Evolutionary conservation across 2,888 invertebrate species (phyloP).

Genomic region (Pantelozetes paolii): DNA sequence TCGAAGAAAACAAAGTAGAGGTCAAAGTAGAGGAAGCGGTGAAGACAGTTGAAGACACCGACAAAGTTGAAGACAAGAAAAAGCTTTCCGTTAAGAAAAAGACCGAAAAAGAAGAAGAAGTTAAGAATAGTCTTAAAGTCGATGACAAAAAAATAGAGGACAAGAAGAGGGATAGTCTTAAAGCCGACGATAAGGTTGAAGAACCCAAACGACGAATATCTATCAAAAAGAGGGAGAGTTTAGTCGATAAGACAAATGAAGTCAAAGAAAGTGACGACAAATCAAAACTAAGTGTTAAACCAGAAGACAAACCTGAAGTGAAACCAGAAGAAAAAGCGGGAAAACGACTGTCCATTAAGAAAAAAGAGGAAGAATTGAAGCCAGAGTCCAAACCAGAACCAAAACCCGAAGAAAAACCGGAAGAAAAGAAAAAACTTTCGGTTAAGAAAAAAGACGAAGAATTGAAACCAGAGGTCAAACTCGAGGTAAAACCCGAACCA

Average conservation of each 20-base stretch:
- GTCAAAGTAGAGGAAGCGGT: conserved; percentile 14
- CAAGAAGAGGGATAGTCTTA: conserved; percentile 37
- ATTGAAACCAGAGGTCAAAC: conserved; percentile 21
- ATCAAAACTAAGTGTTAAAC: not conserved
- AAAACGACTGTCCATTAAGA: conserved; percentile 35
- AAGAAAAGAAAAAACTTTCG: conserved; percentile 21
- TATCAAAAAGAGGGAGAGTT: conserved; percentile 34
- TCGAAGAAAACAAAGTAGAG: conserved; percentile 39
- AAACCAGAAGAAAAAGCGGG: conserved; percentile 48
- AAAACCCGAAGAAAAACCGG: not conserved
- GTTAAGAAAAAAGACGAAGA: conserved; percentile 37
- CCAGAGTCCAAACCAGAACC: conserved; percentile 11
- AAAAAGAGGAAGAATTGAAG: conserved; percentile 25
- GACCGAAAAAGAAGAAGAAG: conserved; percentile 1
- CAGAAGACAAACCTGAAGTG: conserved; percentile 2
- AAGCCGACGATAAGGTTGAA: conserved; percentile 2
- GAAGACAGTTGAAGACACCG: not conserved
- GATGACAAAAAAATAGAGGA: conserved; percentile 53
- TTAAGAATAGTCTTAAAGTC: not conserved
- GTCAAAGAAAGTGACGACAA: not conserved
- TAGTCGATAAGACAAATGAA: not conserved
- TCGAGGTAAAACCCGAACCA: not conserved
- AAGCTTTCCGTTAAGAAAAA: conserved; percentile 42
- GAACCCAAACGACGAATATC: conserved; percentile 30
- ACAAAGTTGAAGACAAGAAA: conserved; percentile 41